Evolutionary conservation across 2,888 invertebrate species (phyloP), one percentile per base, ranked within the genome.

Genomic region (Drosophila setosimentum): DNA sequence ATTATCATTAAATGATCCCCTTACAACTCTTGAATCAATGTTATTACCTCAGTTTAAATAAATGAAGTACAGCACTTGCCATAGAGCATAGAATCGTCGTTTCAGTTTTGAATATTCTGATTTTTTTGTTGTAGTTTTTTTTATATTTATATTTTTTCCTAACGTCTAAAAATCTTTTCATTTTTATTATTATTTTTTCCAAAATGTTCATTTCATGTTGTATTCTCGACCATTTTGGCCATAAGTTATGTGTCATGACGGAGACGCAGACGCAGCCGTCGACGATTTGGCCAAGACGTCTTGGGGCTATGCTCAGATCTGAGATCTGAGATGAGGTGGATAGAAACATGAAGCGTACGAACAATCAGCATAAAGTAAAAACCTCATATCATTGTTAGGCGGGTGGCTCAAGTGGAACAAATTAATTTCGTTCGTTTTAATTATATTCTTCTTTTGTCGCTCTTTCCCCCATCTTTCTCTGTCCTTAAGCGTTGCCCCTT

Each of bases 401-500:
- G 87, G 89, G 79, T 90, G 90, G 79, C 81, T 87, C 84, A 87
- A 87, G 89, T 87, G 90, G 87, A 90, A 90, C 87, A 87, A 90
- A 87, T 87, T 89, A 87, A 89, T 87, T 87, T 87, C 68, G 76
- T 87, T 85, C 77, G 55, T 83, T 87, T 90, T 85, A 85, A 83
- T 83, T 77, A 76, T 87, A 72, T 65, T 79, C 58, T 40, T 60
- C 63, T 42, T 40, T 50, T 51, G 57, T 37, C 71, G 49, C 50
- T 54, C 29, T 40, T 30, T 32, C 45, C 4, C 4, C 21, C 45
- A 24, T 45, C 45, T 24, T 24, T 4, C 45, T 45, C 45, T 45
- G 45, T 48, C 24, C 51, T 32, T 33, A 10, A 40, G 30, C 50
- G 32, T 27, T 35, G 29, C 24, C 16, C 29, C 60, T 53, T 55